Base-by-base conservation (phyloP, 2,888 invertebrate species). In the Mechanitis messenoides region DNA sequence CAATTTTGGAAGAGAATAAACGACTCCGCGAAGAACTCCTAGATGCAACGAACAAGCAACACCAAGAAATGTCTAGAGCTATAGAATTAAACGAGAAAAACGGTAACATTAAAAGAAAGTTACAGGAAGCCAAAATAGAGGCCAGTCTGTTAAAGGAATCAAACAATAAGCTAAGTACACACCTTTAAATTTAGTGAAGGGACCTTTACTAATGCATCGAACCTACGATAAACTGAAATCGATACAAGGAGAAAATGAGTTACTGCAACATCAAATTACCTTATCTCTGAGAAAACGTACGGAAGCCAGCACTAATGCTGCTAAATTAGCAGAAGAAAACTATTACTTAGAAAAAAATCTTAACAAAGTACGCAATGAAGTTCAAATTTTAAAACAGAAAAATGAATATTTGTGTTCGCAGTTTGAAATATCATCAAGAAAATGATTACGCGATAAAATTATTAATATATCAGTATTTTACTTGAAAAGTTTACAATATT, bases 31-130 rank as follows among this genome's bases (percentile, higher is more conserved):
- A 69, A 2, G 71, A 77, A 45, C 69, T 88, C 4, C 63, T 71
- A 0, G 75, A 78, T 59, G 80, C 77, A 0, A 85, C 80, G 0
- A 78, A 81, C n/a, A 85, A 81, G 59, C 85, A 88, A 58, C 88
- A 89, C 38, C 87, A 84, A 65, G 84, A 87, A 61, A 88, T 88
- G 87, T 72, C 77, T 28, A 80, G 88, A 71, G 88, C 87, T 1
- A 87, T 89, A n/a, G 74, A 80, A 55, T 70, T 87, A 2, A 83
- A 81, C 60, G 77, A 83, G 58, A 83, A 79, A 58, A 84, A 88
- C 61, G 55, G 57, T 2, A 56, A 66, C 55, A 65, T 89, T 11
- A 73, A 68, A 55, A 66, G 68, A 7, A 69, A 74, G 66, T 65
- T 87, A 56, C 77, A 78, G 45, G 69, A 74, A 47, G 74, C 77